phyloP scores from a whole-genome alignment of 2,888 invertebrate species.

The Erpobdella octoculata region DNA sequence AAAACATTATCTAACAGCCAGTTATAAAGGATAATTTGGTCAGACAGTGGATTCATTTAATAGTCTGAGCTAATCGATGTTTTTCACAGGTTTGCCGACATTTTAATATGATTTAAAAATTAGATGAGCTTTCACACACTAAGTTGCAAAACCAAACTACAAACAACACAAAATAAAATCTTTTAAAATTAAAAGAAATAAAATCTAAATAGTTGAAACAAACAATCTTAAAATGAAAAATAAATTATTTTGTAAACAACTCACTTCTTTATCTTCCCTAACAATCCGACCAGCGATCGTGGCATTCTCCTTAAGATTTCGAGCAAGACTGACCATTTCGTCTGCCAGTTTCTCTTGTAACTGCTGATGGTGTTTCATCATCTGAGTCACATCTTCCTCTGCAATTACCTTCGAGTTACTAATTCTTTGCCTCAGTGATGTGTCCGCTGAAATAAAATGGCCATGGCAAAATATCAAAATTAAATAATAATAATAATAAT shows the following conservation, averaged over 20 bases:
- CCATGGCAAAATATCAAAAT: not conserved
- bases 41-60: no score
- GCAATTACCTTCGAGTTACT: not conserved
- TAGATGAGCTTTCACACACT: no score
- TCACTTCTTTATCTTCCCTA: slow-evolving; percentile 73
- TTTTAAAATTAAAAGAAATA: no score
- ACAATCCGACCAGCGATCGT: slow-evolving; percentile 80
- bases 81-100: no score
- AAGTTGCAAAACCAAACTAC: no score
- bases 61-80: no score
- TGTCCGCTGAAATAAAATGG: not conserved
- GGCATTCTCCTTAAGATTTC: slow-evolving; percentile 81
- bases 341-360: slow-evolving; percentile 86
- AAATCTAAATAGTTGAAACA: not conserved
- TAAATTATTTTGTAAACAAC: not conserved
- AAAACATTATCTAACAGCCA: no score
- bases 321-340: slow-evolving; percentile 81
- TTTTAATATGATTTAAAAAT: no score
- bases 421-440: not conserved
- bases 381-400: slow-evolving; percentile 64
- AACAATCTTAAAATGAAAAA: no score
- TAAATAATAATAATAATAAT: no score
- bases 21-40: no score
- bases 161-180: no score
- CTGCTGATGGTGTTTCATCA: slow-evolving; percentile 76